phyloP scores from a whole-genome alignment of 92 coral and sea anemone genomes.

The Metridium senile region DNA sequence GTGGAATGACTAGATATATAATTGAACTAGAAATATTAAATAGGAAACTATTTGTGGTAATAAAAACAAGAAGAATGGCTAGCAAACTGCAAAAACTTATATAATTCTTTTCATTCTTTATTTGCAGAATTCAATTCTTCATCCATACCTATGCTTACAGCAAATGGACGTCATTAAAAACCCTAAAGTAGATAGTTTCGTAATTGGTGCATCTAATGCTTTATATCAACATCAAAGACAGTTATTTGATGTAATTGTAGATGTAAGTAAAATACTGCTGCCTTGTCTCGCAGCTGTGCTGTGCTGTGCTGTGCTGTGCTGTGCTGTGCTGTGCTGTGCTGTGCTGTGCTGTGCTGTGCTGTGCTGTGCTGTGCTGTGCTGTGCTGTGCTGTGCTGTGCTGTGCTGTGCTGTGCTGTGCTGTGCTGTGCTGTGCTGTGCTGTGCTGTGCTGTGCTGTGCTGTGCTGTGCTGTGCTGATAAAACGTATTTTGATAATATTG shows the following conservation, averaged over 20 bases:
- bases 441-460: not conserved
- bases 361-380: not conserved
- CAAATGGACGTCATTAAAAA: constrained; percentile 75
- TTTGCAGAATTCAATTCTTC: constrained; percentile 66
- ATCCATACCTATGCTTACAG: constrained; percentile 81
- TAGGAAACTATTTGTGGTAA: too few species aligned
- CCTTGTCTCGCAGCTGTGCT: not conserved
- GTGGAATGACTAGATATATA: too few species aligned
- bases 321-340: not conserved
- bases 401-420: not conserved
- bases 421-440: not conserved
- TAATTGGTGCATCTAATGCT: constrained; percentile 78
- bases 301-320: not conserved
- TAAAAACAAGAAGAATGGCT: too few species aligned
- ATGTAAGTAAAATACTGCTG: constrained; percentile 61
- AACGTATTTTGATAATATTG: not conserved
- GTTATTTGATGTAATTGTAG: constrained; percentile 67
- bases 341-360: not conserved
- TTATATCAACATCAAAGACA: constrained; percentile 72
- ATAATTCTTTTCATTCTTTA: not conserved
- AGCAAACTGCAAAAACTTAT: too few species aligned
- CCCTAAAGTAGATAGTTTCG: constrained; percentile 63
- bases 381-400: not conserved
- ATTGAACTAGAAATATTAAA: too few species aligned
- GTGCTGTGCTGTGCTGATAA: not conserved